A percentile compares a stretch with the other conserved stretches of the same genome.
Conservation (phyloP, 2,797 vertebrate genomes). For the Sciaenops ocellatus region DNA sequence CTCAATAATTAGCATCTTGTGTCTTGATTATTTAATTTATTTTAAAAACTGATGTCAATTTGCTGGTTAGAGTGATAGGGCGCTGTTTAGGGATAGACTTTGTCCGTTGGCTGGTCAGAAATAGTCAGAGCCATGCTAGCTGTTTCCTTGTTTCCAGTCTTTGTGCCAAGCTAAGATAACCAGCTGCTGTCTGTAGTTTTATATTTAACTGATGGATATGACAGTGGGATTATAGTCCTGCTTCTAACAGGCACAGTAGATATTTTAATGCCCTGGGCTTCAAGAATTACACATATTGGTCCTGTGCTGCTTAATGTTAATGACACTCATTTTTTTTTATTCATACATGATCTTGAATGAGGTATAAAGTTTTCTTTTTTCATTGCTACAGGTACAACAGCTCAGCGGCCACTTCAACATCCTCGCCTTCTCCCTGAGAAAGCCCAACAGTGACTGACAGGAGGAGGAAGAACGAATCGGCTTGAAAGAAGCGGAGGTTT, state of each 20-base stretch:
- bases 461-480: constrained; percentile 91
- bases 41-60: too few species aligned
- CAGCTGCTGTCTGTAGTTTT: neutral
- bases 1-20: too few species aligned
- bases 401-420: constrained; percentile 96
- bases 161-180: neutral
- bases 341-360: neutral
- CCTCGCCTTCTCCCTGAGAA: constrained; percentile 93
- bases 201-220: neutral
- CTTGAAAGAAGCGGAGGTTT: constrained; percentile 91
- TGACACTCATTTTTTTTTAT: neutral
- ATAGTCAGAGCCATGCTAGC: neutral
- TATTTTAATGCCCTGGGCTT: neutral
- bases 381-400: constrained; percentile 89
- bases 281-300: neutral
- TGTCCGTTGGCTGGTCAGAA: too few species aligned
- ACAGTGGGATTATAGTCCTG: neutral
- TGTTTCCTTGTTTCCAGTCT: neutral
- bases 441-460: constrained; percentile 95
- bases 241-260: too few species aligned
- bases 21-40: too few species aligned
- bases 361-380: neutral
- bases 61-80: too few species aligned
- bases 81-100: too few species aligned
- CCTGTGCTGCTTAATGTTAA: neutral